Evolutionary conservation across 2,797 vertebrate species (phyloP).

Genomic region (Anguilla obscura): DNA sequence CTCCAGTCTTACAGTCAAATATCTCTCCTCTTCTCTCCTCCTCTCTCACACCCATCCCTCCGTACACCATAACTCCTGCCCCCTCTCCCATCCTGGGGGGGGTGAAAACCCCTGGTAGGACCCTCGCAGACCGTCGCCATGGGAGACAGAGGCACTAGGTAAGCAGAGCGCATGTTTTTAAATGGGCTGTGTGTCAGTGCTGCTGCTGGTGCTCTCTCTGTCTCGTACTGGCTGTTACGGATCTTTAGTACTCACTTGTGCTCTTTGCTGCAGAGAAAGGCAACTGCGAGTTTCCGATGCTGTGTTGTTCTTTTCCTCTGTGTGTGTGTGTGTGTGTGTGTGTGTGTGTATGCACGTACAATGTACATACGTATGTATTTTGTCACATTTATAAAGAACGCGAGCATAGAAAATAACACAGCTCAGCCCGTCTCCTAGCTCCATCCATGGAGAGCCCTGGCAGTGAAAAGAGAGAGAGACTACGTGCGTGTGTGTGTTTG

Average conservation of each 20-base stretch:
- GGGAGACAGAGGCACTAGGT: conserved; percentile 64
- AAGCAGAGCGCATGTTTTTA: conserved; percentile 40
- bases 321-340: neutral
- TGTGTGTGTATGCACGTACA: too few relatives aligned
- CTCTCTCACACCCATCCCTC: conserved; percentile 20
- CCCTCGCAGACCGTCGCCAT: conserved; percentile 44
- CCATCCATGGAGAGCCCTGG: neutral
- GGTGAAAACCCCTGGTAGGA: conserved; percentile 12
- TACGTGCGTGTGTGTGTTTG: neutral
- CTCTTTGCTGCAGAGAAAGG: neutral
- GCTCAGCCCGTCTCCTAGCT: neutral
- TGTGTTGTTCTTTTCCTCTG: neutral
- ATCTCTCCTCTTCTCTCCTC: conserved; percentile 17
- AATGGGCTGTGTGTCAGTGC: conserved; percentile 5
- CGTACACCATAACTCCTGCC: conserved; percentile 18
- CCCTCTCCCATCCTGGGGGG: neutral
- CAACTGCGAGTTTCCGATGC: neutral
- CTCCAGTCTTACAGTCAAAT: conserved; percentile 41
- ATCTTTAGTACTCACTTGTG: neutral
- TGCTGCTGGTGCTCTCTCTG: neutral
- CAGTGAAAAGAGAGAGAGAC: neutral
- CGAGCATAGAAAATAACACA: neutral
- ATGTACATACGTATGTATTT: neutral
- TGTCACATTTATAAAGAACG: neutral
- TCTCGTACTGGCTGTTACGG: neutral